These are phyloP conservation scores for Balaeniceps rex DNA, from an alignment of 2,113 vertebrate genomes.

Conservation along the genomic window DNA sequence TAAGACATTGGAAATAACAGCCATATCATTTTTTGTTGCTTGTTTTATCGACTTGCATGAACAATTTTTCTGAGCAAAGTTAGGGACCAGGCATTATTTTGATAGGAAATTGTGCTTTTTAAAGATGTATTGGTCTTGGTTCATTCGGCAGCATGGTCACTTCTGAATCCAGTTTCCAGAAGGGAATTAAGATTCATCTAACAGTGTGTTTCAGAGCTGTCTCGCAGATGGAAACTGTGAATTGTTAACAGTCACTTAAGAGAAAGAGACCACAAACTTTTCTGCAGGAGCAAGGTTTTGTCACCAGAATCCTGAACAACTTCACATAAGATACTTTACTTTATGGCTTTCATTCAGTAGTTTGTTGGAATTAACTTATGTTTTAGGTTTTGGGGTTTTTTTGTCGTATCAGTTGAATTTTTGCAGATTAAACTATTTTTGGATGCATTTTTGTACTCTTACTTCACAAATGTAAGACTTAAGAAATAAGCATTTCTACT, in stretches of 20 bases:
- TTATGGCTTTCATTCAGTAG: not conserved
- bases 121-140: not conserved
- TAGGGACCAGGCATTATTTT: not conserved
- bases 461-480: not conserved
- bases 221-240: not conserved
- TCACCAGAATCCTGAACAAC: not conserved
- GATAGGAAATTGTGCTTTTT: not conserved
- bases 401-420: not conserved
- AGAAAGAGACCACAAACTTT: not conserved
- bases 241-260: not conserved
- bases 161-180: not conserved
- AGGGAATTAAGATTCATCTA: not conserved
- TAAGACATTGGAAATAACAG: not conserved
- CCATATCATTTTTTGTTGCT: not conserved
- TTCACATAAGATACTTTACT: not conserved
- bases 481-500: not conserved
- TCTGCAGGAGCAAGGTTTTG: not conserved
- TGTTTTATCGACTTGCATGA: not conserved
- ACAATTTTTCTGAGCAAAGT: not conserved
- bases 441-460: not conserved
- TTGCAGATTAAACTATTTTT: not conserved
- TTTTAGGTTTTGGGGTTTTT: not conserved
- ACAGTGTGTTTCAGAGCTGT: not conserved
- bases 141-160: rapidly evolving
- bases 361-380: not conserved